Base-by-base conservation (phyloP, 2,888 invertebrate genomes). In the Ceraclea dissimilis region DNA sequence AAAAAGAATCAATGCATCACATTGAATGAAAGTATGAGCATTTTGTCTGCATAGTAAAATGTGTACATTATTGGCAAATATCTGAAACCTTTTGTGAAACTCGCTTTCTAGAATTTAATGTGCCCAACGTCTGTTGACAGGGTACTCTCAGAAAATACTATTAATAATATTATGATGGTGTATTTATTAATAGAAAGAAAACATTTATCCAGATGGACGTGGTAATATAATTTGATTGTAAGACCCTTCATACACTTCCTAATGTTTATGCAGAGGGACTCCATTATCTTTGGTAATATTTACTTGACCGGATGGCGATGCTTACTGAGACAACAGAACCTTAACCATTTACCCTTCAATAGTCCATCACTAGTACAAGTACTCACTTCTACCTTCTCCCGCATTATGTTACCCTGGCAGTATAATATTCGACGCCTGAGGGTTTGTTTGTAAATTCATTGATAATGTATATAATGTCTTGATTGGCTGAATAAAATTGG, bases 281-380 rank as follows among this genome's bases (percentile, higher is more conserved):
- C 76, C 77, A 77, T 78, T 77, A 78, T 71, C 74, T 73, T 53
- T 48, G 17, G 66, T 52, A 57, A 75, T 77, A 76, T 78, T 77
- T 76, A 75, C 76, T 76, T 77, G 77, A 78, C 77, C 77, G 75
- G 68, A 68, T 74, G 70, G 72, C 74, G 73, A 73, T 76, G 76
- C 77, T 77, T 76, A 71, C 76, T 77, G 74, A 77, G 75, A 77
- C 75, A 78, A 78, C 76, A 77, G 46, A 26, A 44, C 18, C 54
- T 20, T 44, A 51, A 54, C 56, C 60, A 56, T 57, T 49, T 49
- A 46, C 51, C 56, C 57, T 51, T 44, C 53, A 34, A 43, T 34
- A 20, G 49, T 47, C 54, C 52, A 26, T 49, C 54, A 34, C 43
- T 46, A 26, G 4, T 6, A 4, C 26, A 26, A 4, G 4, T 26